Evolutionary conservation across 2,888 invertebrate species (phyloP), one percentile per base, ranked within the genome.

Genomic region (Camptogramma bilineatum): DNA sequence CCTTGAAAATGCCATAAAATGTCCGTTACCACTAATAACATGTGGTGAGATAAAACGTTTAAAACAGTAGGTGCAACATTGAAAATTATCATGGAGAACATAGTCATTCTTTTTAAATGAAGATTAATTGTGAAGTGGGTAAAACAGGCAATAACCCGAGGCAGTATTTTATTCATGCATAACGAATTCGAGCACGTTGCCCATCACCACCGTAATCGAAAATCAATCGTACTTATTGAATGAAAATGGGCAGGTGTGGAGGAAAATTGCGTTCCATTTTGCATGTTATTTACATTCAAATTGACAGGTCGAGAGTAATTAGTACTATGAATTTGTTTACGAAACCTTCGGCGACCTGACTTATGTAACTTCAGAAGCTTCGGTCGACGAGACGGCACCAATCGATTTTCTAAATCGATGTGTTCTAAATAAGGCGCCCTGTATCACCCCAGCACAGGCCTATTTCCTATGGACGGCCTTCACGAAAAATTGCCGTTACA

Each of bases 401-500:
- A 77, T 77, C 72, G 71, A 74, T 61, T 73, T 74, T 72, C 73
- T 70, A 78, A 74, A 80, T 80, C 72, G 68, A 72, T 64, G 66
- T 69, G 69, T 64, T 70, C 52, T 66, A 69, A 66, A 66, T 68
- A 69, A 55, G 55, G 52, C 69, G 64, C 55, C 62, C 65, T 69
- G 64, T 64, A 65, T 64, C 72, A 72, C 68, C 66, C 73, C 71
- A 74, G 80, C 73, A 73, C 54, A 64, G 70, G 62, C 74, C 72
- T 67, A 80, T 79, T 82, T 82, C 73, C 77, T 76, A 74, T 70
- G 72, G 56, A 63, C 67, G 74, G 71, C 79, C 79, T 84, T 78
- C 78, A 81, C 77, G 72, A 83, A 83, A 82, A 81, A 82, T 83
- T 76, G 82, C 76, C 75, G 78, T 81, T 80, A 70, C 73, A 82